phyloP scores from a whole-genome alignment of 2,113 vertebrate species.

The Alaudala cheleensis region DNA sequence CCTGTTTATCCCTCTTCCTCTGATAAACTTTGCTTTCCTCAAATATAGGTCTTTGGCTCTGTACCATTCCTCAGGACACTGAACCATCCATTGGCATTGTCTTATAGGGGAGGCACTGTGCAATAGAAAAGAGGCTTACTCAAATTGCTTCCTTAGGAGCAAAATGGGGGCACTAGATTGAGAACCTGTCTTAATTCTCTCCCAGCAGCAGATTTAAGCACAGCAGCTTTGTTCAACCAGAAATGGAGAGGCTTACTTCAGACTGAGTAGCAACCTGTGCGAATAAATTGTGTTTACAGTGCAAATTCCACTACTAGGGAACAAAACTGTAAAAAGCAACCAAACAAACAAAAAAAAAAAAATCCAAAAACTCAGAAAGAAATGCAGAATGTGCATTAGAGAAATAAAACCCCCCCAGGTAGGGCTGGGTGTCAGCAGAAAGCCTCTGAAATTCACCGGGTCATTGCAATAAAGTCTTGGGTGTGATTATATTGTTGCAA shows the following conservation, averaged over 20 bases:
- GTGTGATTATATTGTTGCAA: neutral
- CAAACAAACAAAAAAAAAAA: too few species aligned
- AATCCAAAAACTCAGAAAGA: neutral
- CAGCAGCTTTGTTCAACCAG: neutral
- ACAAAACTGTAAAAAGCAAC: rapidly evolving
- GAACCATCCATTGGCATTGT: neutral
- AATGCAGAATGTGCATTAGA: rapidly evolving
- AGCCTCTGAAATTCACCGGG: neutral
- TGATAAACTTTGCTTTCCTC: neutral
- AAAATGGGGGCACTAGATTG: neutral
- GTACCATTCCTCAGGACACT: neutral
- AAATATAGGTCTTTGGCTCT: neutral
- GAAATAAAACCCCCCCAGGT: neutral
- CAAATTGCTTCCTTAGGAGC: neutral
- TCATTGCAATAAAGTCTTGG: neutral
- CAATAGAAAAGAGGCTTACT: neutral
- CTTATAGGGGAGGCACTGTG: neutral
- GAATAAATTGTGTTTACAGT: neutral
- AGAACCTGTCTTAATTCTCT: neutral
- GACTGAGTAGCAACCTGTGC: neutral
- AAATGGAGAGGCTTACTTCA: neutral
- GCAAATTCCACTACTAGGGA: neutral
- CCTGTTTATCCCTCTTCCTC: neutral
- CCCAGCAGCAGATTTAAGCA: neutral
- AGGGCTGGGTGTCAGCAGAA: neutral